Evolutionary conservation across 2,888 invertebrate genomes (phyloP).

Genomic region (Sarcophaga subvicina): DNA sequence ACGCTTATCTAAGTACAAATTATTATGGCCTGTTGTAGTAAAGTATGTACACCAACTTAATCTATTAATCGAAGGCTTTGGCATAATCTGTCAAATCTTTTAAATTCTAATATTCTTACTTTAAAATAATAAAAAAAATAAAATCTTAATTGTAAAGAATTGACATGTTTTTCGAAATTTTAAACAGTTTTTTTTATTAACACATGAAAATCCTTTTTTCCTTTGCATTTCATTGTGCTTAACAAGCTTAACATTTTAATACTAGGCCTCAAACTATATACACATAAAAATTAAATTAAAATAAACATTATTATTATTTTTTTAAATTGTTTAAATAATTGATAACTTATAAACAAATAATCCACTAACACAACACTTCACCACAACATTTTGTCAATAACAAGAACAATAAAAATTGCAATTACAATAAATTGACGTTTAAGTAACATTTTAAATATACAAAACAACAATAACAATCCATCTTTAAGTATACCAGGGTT

Average conservation of each 20-base stretch:
- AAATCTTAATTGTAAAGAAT: neutral
- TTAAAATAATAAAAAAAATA: neutral
- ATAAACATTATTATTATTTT: neutral
- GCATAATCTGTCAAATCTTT: too few relatives aligned
- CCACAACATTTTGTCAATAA: slow-evolving; percentile 60
- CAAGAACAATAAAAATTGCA: slow-evolving; percentile 12
- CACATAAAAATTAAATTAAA: neutral
- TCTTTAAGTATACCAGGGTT: slow-evolving; percentile 62
- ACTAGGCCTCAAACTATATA: slow-evolving; percentile 30
- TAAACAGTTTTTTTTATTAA: slow-evolving; percentile 11
- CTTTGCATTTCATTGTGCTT: neutral
- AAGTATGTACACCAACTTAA: too few relatives aligned
- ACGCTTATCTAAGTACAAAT: too few relatives aligned
- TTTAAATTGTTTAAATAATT: neutral
- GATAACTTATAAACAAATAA: neutral
- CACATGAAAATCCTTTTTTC: slow-evolving; percentile 33
- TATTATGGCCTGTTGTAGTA: too few relatives aligned
- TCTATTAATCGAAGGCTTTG: too few relatives aligned
- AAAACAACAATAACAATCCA: slow-evolving; percentile 11
- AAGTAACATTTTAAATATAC: slow-evolving; percentile 3
- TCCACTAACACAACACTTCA: slow-evolving; percentile 66
- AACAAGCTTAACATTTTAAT: slow-evolving; percentile 38
- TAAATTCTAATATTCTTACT: too few relatives aligned
- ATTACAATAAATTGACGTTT: slow-evolving; percentile 9
- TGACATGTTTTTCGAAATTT: neutral